Conservation (phyloP, 2,797 vertebrate species). For the Manis pentadactyla region DNA sequence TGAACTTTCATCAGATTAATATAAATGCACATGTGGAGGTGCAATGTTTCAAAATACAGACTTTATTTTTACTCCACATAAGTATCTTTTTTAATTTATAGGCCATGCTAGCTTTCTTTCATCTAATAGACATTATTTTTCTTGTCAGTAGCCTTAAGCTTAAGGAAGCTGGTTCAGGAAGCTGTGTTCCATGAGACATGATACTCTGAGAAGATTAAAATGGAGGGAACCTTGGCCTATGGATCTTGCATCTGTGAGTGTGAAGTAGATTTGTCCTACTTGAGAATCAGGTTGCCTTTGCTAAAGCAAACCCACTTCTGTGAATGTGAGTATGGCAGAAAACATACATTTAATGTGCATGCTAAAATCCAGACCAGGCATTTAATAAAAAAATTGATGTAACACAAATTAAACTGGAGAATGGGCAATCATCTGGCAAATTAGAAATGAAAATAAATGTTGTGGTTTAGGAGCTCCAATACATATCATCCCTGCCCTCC, state of each 20-base stretch:
- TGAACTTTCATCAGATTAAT: background rate
- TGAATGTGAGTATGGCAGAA: background rate
- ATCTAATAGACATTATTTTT: background rate
- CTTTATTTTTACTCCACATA: background rate
- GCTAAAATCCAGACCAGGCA: constrained; percentile 2
- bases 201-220: background rate
- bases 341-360: background rate
- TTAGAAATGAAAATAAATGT: constrained; percentile 8
- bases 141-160: background rate
- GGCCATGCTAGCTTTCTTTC: background rate
- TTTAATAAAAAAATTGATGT: background rate
- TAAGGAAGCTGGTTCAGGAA: background rate
- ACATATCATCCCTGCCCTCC: background rate
- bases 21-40: background rate
- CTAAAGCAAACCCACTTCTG: background rate
- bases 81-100: background rate
- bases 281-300: background rate
- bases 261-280: background rate
- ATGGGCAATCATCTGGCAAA: background rate
- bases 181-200: background rate
- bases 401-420: background rate
- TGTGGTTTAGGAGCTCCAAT: background rate
- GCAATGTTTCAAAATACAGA: background rate
- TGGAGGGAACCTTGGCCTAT: background rate
- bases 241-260: background rate